phyloP scores from a whole-genome alignment of 2,113 vertebrate genomes.

The Alosa alosa region DNA sequence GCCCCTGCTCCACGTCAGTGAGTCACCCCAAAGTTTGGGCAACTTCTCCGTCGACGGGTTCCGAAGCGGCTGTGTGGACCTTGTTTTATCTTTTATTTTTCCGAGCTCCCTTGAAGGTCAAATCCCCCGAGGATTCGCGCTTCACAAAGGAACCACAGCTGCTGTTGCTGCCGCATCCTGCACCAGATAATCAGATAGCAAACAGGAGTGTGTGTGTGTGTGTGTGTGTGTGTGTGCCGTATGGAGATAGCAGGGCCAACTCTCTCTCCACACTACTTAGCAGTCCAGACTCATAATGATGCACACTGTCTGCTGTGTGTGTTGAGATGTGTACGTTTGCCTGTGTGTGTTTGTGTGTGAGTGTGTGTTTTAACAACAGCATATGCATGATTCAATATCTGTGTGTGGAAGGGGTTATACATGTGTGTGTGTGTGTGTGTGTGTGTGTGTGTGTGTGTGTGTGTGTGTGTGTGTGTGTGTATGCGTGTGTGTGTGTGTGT shows the following conservation, averaged over 20 bases:
- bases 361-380: constrained; percentile 8
- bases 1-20: background rate
- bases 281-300: background rate
- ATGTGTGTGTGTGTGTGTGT: background rate
- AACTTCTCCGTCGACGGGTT: background rate
- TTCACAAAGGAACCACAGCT: constrained; percentile 15
- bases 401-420: background rate
- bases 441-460: constrained; percentile 2
- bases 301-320: background rate
- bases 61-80: background rate
- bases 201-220: background rate
- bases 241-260: background rate
- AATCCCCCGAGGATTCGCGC: constrained; percentile 8
- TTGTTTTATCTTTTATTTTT: background rate
- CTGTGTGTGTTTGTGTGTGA: constrained; percentile 19
- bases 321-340: background rate
- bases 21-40: background rate
- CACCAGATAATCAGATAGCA: constrained; percentile 14
- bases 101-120: background rate
- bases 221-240: constrained; percentile 9
- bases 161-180: background rate
- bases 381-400: background rate
- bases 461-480: constrained; percentile 18
- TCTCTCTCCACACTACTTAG: background rate
- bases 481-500: constrained; percentile 19